phyloP scores from a whole-genome alignment of 2,797 vertebrate genomes.

The Alosa sapidissima region DNA sequence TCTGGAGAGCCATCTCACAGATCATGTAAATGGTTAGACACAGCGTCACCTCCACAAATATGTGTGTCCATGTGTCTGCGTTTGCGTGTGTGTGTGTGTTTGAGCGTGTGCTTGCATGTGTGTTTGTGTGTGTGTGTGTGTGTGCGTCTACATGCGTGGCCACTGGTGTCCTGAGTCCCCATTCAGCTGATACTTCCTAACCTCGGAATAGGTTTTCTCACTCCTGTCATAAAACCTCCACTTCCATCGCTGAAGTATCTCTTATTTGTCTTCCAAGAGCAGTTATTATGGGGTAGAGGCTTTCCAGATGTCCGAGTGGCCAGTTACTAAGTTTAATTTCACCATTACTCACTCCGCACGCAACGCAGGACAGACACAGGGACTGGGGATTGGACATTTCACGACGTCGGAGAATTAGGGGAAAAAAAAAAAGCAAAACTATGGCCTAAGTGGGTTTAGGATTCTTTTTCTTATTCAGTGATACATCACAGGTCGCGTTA shows the following conservation, averaged over 20 bases:
- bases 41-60: background rate
- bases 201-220: background rate
- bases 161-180: background rate
- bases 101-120: background rate
- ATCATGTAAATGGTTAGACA: background rate
- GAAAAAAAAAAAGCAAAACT: constrained; percentile 53
- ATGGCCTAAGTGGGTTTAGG: background rate
- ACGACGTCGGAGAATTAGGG: background rate
- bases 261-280: constrained; percentile 48
- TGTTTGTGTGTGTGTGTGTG: background rate
- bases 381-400: background rate
- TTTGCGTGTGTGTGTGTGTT: background rate
- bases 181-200: background rate
- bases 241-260: constrained; percentile 34
- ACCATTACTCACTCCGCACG: background rate
- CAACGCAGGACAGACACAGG: background rate
- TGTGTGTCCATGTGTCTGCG: background rate
- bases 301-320: constrained; percentile 46
- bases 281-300: constrained; percentile 39
- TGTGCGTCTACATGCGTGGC: background rate
- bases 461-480: constrained; percentile 53
- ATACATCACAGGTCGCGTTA: constrained; percentile 53
- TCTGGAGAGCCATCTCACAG: background rate
- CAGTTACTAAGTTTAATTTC: constrained; percentile 38
- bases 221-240: constrained; percentile 32